Evolutionary conservation across 2,797 vertebrate species (phyloP).

Genomic region (Takifugu ocellatus): DNA sequence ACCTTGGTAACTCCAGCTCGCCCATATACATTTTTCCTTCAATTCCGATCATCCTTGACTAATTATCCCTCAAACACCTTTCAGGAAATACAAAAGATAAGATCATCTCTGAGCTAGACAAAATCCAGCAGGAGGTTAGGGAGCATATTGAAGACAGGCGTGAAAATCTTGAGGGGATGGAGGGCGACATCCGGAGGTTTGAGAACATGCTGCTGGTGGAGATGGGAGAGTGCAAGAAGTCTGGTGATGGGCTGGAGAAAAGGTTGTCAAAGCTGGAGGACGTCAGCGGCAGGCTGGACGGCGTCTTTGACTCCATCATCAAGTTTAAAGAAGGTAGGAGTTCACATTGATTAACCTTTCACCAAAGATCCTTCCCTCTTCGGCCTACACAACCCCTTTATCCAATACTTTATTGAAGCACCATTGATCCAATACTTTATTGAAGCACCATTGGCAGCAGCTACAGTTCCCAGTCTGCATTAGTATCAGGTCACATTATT

Average conservation of each 20-base stretch:
- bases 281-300: slow-evolving; percentile 83
- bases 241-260: slow-evolving; percentile 80
- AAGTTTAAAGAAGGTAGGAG: slow-evolving; percentile 82
- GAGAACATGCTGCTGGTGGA: slow-evolving; percentile 70
- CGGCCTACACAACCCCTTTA: too few species aligned
- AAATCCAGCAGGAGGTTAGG: slow-evolving; percentile 83
- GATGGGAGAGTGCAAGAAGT: slow-evolving; percentile 74
- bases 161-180: slow-evolving; percentile 73
- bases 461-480: too few species aligned
- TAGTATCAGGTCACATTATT: too few species aligned
- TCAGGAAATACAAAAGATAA: slow-evolving; percentile 83
- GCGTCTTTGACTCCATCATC: slow-evolving; percentile 79
- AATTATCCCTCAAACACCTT: neutral
- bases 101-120: slow-evolving; percentile 89
- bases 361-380: too few species aligned
- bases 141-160: slow-evolving; percentile 82
- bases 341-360: too few species aligned
- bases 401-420: too few species aligned
- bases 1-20: slow-evolving; percentile 67
- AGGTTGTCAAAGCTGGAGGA: slow-evolving; percentile 87
- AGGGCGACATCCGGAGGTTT: slow-evolving; percentile 72
- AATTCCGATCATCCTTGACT: neutral
- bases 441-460: too few species aligned
- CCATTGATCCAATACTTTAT: too few species aligned
- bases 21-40: accelerated